Evolutionary conservation across 2,888 invertebrate genomes (phyloP), one percentile per base, ranked within the genome.

Genomic region (Lepidocyrtinus sp.): DNA sequence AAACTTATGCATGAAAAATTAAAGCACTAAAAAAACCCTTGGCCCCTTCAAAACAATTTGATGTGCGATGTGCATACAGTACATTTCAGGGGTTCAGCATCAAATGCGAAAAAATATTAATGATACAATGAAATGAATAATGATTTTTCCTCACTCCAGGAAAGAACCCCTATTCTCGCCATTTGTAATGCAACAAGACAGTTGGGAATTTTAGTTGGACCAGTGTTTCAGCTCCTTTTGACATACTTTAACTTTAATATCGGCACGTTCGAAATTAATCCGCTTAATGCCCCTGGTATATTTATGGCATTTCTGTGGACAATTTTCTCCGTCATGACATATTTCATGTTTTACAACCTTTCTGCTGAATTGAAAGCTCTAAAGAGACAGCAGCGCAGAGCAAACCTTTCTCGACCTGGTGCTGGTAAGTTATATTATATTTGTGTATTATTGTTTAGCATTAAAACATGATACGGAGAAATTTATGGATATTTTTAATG

Each of bases 271-370:
- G 78, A 85, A 71, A 88, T 90, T 1, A 88, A 88, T 86, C 88
- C 88, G 73, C 88, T 88, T 64, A 88, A 89, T 75, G 87, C 88
- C 24, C 89, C 90, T 27, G 82, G 90, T 84, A 87, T 89, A 2
- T 88, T 90, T 77, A 89, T 90, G 89, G 88, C 88, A 12, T 79
- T 87, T 27, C 71, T 89, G n/a, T 89, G 89, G 89, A 22, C 84
- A 0, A 0, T 85, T 21, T 86, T 88, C 61, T 63, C 80, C 2
- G 64, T 86, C 1, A 69, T 82, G 24, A 84, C 84, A 0, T 61
- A 82, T 12, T 83, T 84, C 36, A 83, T 84, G 83, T 85, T 85
- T 59, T 82, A 77, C 65, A 85, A 85, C 59, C 70, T 85, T 1
- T 81, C 85, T 15, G 73, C 76, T 9, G 85, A 85, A 22, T 22